Base-by-base conservation (phyloP, 92 coral and sea anemone genomes). In the Zoanthus sansibaricus region DNA sequence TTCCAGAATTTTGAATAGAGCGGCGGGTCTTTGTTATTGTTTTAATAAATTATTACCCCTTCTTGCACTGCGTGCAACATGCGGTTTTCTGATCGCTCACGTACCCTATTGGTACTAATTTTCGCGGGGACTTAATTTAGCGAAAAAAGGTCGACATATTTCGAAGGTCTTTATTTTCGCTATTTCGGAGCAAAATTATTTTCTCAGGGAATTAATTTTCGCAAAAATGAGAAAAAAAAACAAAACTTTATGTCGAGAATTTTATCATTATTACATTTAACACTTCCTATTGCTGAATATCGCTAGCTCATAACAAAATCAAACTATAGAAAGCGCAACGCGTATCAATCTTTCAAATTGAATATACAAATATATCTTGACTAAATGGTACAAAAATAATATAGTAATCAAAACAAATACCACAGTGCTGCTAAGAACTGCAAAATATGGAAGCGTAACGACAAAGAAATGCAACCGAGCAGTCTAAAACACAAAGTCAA, bases 391-490 rank as follows among this genome's bases (percentile, higher is more conserved):
- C 79, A 75, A 75, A 75, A 75, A 37, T 45, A 42, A 75, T 75
- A 75, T 75, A 75, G 79, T 75, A 75, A 75, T 75, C 79, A 44
- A 75, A 75, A 75, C 79, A 75, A 45, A 75, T 75, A 21, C 42
- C 79, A 75, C 75, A 21, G 66, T 25, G 25, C 25, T 25, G 25
- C 25, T 25, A 25, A 25, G 25, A 25, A 25, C 25, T 25, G 25
- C 25, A 16, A 85, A 58, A 21, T 59, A 72, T 21, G 17, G 73
- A 15, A 85, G 58, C 59, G 30, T 84, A 72, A 84, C 32, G 87
- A 72, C 88, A 84, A 84, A 84, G 88, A 9, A 84, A 84, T 84
- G 82, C 5, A 72, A 84, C 82, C 32, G 88, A 56, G 80, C 44
- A 84, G 52, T 48, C 52, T 48, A 5, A 5, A 5, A 48, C 25